Percentiles rank a stretch among this genome's conserved stretches.
Conservation (phyloP, 2,113 vertebrate species). For the Poicephalus meyeri region DNA sequence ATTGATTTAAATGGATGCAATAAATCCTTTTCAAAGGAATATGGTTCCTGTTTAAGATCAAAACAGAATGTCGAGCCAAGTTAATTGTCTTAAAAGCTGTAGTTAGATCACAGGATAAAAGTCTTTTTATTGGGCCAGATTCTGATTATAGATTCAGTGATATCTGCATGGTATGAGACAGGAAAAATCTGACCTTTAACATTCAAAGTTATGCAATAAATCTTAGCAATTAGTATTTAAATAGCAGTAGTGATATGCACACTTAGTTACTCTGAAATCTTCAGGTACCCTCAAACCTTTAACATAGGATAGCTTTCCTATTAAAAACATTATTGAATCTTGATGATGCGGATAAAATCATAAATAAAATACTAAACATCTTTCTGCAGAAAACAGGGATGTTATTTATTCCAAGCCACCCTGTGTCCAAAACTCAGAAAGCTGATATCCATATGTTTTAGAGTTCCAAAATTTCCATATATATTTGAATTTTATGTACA, state of each 20-base stretch:
- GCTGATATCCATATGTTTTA: neutral
- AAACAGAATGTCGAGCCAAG: neutral
- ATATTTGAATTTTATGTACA: neutral
- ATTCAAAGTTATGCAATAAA: neutral
- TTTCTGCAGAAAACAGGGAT: neutral
- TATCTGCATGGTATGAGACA: neutral
- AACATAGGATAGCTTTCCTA: neutral
- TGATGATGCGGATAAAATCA: neutral
- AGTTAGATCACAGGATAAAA: neutral
- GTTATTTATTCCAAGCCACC: neutral
- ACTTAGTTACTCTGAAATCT: neutral
- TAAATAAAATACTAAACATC: neutral
- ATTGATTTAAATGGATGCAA: slow-evolving; percentile 17
- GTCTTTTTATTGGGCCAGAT: neutral
- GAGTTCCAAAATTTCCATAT: neutral
- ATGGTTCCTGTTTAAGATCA: slow-evolving; percentile 5
- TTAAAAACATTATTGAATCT: neutral
- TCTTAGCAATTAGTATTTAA: neutral
- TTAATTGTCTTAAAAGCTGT: slow-evolving; percentile 43
- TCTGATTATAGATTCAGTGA: slow-evolving; percentile 1
- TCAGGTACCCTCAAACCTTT: neutral
- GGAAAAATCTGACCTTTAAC: neutral
- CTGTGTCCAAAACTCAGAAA: neutral
- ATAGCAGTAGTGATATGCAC: neutral
- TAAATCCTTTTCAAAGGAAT: slow-evolving; percentile 15